These are phyloP conservation scores for Penelope pileata DNA, from an alignment of 2,113 vertebrate genomes.

Conservation along the genomic window DNA sequence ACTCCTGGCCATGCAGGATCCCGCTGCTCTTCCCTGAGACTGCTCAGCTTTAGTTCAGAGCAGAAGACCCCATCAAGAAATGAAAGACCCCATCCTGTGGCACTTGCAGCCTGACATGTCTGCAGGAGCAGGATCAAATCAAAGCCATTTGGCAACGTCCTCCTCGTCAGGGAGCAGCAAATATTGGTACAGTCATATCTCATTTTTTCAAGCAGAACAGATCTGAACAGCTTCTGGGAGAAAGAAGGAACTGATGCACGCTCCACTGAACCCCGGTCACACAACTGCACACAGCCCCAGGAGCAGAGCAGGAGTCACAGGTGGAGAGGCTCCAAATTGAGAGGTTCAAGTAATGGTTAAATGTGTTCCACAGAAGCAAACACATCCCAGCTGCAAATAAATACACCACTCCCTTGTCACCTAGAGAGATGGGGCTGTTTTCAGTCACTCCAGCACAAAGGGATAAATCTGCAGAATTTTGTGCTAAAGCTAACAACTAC, in stretches of 20 bases:
- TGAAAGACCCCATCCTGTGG: neutral
- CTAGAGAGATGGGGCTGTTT: neutral
- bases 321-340: neutral
- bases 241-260: neutral
- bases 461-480: constrained; percentile 4
- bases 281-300: neutral
- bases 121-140: neutral
- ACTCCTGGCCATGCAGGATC: neutral
- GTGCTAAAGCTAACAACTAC: neutral
- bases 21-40: neutral
- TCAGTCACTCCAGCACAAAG: neutral
- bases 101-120: neutral
- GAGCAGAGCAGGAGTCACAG: neutral
- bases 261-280: neutral
- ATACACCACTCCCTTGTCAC: neutral
- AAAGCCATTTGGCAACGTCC: neutral
- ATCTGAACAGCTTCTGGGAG: neutral
- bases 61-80: neutral
- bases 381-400: constrained; percentile 2
- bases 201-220: neutral
- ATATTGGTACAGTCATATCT: neutral
- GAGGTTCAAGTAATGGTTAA: neutral
- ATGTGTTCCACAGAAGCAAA: neutral
- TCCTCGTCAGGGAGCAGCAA: neutral
- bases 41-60: neutral